Evolutionary conservation across 2,797 vertebrate genomes (phyloP).

Genomic region (Galaxias olidus): DNA sequence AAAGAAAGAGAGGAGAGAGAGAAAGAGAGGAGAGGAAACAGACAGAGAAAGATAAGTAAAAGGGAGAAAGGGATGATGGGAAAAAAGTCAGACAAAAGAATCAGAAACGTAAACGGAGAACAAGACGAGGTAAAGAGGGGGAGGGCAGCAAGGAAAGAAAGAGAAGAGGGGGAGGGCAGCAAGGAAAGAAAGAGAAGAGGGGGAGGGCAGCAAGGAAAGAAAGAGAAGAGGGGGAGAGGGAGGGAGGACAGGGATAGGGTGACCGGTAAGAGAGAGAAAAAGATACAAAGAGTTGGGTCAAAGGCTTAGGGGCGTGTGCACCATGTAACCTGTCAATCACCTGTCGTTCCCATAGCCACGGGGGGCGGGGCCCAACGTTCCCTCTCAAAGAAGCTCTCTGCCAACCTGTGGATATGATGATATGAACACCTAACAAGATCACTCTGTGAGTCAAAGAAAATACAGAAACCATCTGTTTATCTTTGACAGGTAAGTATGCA

Average conservation of each 20-base stretch:
- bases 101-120: constrained; percentile 19
- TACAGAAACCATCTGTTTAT: too few species aligned
- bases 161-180: constrained; percentile 1
- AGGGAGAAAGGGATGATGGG: neutral
- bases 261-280: neutral
- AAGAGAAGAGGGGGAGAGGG: neutral
- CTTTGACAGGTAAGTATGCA: too few species aligned
- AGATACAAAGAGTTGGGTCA: constrained; percentile 53
- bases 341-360: constrained; percentile 51
- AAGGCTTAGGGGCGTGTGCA: constrained; percentile 68
- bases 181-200: neutral
- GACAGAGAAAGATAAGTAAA: neutral
- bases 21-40: neutral
- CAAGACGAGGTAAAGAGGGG: constrained; percentile 26
- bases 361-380: constrained; percentile 45
- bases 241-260: neutral
- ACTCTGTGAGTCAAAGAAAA: too few species aligned
- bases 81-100: neutral
- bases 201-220: neutral
- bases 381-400: constrained; percentile 25
- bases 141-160: constrained; percentile 23
- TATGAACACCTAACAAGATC: too few species aligned
- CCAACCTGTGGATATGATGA: constrained; percentile 29
- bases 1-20: neutral
- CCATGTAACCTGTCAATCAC: constrained; percentile 72